Conservation (phyloP, 1,140 invertebrate species). For the Drosophila nasuta region DNA sequence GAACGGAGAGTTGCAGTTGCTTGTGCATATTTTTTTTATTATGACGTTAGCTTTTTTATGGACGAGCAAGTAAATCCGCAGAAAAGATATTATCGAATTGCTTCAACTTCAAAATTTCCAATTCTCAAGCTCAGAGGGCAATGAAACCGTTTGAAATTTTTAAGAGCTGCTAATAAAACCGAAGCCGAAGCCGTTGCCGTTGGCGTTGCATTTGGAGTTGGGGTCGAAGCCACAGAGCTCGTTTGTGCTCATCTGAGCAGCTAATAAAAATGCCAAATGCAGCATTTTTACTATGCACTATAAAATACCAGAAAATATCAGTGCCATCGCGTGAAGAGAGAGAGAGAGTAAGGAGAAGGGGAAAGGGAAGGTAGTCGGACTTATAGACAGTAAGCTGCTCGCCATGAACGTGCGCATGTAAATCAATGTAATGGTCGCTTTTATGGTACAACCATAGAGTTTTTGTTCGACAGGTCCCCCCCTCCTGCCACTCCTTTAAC, state of each 20-base stretch:
- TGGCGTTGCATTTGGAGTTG: neutral
- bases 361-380: neutral
- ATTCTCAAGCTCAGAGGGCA: slow-evolving; percentile 35
- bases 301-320: slow-evolving; percentile 40
- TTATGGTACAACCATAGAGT: slow-evolving; percentile 43
- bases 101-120: slow-evolving; percentile 2
- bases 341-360: neutral
- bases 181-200: slow-evolving; percentile 18
- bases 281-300: slow-evolving; percentile 56
- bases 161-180: slow-evolving; percentile 55
- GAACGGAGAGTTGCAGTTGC: neutral
- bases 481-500: neutral
- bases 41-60: slow-evolving; percentile 4
- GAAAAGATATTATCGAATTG: slow-evolving; percentile 20
- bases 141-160: slow-evolving; percentile 44
- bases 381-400: slow-evolving; percentile 49
- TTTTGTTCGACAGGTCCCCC: slow-evolving; percentile 12
- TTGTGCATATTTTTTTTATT: slow-evolving; percentile 17
- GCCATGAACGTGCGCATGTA: slow-evolving; percentile 58
- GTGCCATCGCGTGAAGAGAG: neutral
- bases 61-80: neutral
- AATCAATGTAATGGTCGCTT: slow-evolving; percentile 64
- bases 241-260: slow-evolving; percentile 53
- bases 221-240: slow-evolving; percentile 42
- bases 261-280: slow-evolving; percentile 61